Base-by-base conservation (phyloP, 2,113 vertebrate species). In the Rhinolophus ferrumequinum region DNA sequence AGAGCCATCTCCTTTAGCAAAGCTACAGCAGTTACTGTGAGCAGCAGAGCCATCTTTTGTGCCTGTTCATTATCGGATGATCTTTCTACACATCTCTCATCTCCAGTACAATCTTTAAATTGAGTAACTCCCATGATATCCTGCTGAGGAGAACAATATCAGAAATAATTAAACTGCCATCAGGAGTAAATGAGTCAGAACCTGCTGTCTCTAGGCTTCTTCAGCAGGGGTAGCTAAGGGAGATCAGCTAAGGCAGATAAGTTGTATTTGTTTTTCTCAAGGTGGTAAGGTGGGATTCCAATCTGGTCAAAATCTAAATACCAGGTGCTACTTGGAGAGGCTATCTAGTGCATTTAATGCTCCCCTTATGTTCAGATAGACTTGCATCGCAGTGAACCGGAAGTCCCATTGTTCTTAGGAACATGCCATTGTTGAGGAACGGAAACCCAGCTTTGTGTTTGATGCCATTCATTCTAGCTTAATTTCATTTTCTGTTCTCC, bases 121-220 rank as follows among this genome's bases (percentile, higher is more conserved):
- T 96, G 72, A 72, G 96, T 95, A 85, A 76, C 54, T 96, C 41
- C 60, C 47, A 58, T 4, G 14, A 84, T 77, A 72, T 41, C 83
- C 70, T 90, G 50, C 75, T 92, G 80, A 95, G 64, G 67, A 94
- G 30, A 88, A 96, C 88, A 86, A 80, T 62, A 97, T 92, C 35
- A 73, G 76, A 96, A 89, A 90, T 93, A 75, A 95, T 84, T 87
- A 95, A 88, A 85, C 38, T 82, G 47, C 80, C 44, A 52, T 85
- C 67, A 93, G 90, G 8, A 96, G 16, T 47, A 60, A 93, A 88
- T 88, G 70, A 87, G 19, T 95, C 95, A 96, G 58, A 15, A 83
- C 58, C 58, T 90, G 47, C 16, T 83, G 64, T 60, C 94, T 95
- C 19, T 33, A 93, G 47, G 6, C 28, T 94, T 90, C 73, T 69